phyloP scores from a whole-genome alignment of 2,888 invertebrate genomes.

The Odontocerum albicorne region DNA sequence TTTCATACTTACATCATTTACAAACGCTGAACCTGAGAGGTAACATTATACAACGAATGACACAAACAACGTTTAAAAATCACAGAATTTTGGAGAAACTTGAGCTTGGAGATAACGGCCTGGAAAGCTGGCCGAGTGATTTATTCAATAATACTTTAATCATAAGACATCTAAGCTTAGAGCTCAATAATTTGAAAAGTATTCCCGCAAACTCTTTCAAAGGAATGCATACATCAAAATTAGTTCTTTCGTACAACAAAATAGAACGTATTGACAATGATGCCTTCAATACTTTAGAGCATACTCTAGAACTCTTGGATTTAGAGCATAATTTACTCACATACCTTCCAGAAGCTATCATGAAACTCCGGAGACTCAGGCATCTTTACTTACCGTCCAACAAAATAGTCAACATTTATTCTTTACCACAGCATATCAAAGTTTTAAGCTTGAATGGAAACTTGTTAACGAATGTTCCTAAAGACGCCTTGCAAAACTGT shows the following conservation, averaged over 20 bases:
- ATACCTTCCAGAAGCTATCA: slow-evolving; percentile 70
- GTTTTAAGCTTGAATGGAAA: slow-evolving; percentile 82
- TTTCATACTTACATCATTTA: slow-evolving; percentile 64
- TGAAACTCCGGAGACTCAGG: slow-evolving; percentile 67
- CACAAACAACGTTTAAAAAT: slow-evolving; percentile 51
- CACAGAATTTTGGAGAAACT: slow-evolving; percentile 75
- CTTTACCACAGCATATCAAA: slow-evolving; percentile 68
- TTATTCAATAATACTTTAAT: slow-evolving; percentile 71
- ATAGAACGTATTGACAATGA: slow-evolving; percentile 68
- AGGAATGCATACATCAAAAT: slow-evolving; percentile 70
- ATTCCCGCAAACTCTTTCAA: slow-evolving; percentile 68
- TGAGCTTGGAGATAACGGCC: slow-evolving; percentile 82
- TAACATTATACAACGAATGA: slow-evolving; percentile 50
- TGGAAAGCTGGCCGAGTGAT: slow-evolving; percentile 67
- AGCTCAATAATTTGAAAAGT: slow-evolving; percentile 72
- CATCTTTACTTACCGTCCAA: slow-evolving; percentile 85
- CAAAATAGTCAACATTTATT: slow-evolving; percentile 62
- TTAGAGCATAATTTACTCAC: slow-evolving; percentile 77
- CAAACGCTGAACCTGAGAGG: slow-evolving; percentile 69
- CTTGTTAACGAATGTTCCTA: slow-evolving; percentile 72
- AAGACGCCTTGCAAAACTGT: slow-evolving; percentile 69
- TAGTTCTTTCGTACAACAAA: slow-evolving; percentile 79
- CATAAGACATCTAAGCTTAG: slow-evolving; percentile 78
- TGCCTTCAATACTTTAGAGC: slow-evolving; percentile 72
- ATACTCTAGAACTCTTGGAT: slow-evolving; percentile 78